phyloP scores from a whole-genome alignment of 2,888 invertebrate species.

The Holacanthella duospinosa region DNA sequence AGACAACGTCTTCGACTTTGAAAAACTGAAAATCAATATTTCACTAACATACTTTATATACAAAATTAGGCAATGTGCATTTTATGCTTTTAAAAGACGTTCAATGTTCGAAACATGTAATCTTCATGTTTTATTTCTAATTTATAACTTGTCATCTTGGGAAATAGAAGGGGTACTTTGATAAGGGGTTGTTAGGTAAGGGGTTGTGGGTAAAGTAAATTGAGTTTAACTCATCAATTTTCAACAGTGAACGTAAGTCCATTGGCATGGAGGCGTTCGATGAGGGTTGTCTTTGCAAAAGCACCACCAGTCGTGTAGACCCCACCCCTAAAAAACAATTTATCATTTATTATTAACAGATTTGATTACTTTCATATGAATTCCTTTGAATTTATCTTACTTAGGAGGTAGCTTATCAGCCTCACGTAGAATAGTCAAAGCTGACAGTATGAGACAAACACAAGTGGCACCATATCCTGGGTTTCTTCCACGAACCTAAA shows the following conservation, averaged over 20 bases:
- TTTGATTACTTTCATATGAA: background rate
- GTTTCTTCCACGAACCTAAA: constrained; percentile 52
- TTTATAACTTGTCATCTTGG: no score
- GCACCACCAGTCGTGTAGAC: constrained; percentile 77
- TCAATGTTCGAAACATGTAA: no score
- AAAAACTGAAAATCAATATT: no score
- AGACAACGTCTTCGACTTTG: no score
- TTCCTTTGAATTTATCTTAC: constrained; percentile 46
- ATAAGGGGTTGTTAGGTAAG: no score
- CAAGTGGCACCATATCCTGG: constrained; percentile 78
- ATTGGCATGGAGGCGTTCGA: constrained; percentile 61
- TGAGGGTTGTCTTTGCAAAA: constrained; percentile 67
- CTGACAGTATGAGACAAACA: constrained; percentile 59
- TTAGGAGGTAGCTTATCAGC: constrained; percentile 59
- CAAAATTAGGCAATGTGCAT: no score
- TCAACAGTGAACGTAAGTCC: constrained; percentile 59
- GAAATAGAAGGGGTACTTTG: no score
- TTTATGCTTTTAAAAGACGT: no score
- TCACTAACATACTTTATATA: no score
- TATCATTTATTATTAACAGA: background rate
- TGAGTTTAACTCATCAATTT: background rate
- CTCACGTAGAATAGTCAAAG: constrained; percentile 64
- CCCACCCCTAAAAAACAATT: constrained; percentile 59
- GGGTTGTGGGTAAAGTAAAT: no score
- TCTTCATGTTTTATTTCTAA: no score